Evolutionary conservation across 2,113 vertebrate species (phyloP).

Genomic region (Terrapene triunguis): DNA sequence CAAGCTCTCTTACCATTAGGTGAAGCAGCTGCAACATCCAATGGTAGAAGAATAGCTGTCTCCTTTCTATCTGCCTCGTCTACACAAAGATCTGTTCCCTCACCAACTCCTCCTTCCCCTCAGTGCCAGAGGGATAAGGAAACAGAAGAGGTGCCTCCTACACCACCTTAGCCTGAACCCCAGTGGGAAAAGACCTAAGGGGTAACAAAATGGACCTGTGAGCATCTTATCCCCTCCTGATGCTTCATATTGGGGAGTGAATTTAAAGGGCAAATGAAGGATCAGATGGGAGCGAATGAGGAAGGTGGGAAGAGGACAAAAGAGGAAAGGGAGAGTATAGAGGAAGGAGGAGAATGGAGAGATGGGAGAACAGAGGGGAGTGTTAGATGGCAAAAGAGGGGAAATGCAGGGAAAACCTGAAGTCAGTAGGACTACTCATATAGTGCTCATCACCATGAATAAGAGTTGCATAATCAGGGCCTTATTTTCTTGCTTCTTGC

Average conservation of each 20-base stretch:
- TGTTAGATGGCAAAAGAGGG: slow-evolving; percentile 16
- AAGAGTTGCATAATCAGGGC: neutral
- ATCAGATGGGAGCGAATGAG: slow-evolving; percentile 5
- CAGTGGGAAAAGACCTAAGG: neutral
- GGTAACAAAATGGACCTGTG: neutral
- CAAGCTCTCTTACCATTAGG: neutral
- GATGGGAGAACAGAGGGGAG: neutral
- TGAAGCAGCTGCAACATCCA: neutral
- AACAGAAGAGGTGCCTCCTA: neutral
- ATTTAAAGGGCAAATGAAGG: neutral
- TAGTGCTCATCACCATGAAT: neutral
- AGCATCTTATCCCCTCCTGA: neutral
- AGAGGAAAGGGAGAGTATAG: neutral
- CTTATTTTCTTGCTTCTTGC: neutral
- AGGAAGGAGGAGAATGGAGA: neutral
- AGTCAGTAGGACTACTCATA: neutral
- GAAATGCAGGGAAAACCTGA: neutral
- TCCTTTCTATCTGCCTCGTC: neutral
- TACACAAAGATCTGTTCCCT: neutral
- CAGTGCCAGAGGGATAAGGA: neutral
- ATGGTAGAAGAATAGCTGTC: neutral
- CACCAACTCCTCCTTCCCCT: neutral
- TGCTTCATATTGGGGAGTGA: neutral
- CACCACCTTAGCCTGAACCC: neutral
- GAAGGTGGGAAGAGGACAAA: neutral